Base-by-base conservation (phyloP, 2,888 invertebrate species). In the Heliconius aoede region DNA sequence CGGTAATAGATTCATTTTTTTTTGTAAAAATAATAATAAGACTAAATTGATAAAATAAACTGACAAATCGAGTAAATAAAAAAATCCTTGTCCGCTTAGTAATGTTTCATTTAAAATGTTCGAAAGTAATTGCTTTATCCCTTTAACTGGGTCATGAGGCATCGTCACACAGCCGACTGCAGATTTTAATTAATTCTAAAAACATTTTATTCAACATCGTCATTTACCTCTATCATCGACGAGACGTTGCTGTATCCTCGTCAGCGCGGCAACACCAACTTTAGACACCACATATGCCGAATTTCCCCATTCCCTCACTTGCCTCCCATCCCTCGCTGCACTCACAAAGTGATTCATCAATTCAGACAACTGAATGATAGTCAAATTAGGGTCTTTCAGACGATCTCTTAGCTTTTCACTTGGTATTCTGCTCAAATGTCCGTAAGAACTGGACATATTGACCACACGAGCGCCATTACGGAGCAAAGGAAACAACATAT, bases 201-300 rank as follows among this genome's bases (percentile, higher is more conserved):
- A 64, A n/a, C 5, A 64, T 36, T 15, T 36, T 32, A 32, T 24
- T n/a, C 13, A 3, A 36, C 21, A 64, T 36, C n/a, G 4, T 11
- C 11, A 13, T 24, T 36, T n/a, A 65, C 65, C 65, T 65, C 68
- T 76, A 11, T 69, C 55, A 3, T 72, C 24, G 15, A 97, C 92
- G 58, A 93, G 88, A 60, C 91, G 89, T 83, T 97, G 96, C 81
- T 97, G 96, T 69, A 97, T 89, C 36, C 95, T 88, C 0, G 96
- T 95, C 73, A 97, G 84, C 1, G 96, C 96, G 77, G 95, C 95
- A 8, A 97, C 90, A 1, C 95, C 96, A 0, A 97, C 95, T 91
- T 97, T 97, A 0, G 97, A 96, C 0, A 96, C 95, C 26, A 92
- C 91, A 83, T 97, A 97, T 15, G 65, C 4, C 15, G 65, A 65